Evolutionary conservation across 2,113 vertebrate genomes (phyloP).

Genomic region (Phoxinus phoxinus): DNA sequence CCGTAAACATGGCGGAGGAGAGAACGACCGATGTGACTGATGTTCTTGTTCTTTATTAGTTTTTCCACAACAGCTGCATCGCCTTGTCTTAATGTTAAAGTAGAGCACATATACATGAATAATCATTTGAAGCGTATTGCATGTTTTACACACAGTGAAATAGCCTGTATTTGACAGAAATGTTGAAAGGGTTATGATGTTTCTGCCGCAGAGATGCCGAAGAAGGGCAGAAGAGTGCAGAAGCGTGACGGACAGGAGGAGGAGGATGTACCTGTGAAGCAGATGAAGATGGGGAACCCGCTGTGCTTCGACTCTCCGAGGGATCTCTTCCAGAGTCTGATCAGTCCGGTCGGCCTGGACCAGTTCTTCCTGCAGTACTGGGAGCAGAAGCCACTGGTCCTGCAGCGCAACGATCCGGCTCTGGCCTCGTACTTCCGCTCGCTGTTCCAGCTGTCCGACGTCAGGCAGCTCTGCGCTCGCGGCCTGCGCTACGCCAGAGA

Average conservation of each 20-base stretch:
- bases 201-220: conserved; percentile 75
- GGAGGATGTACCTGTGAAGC: not conserved
- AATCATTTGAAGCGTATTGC: too few species aligned
- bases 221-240: conserved; percentile 68
- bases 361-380: conserved; percentile 86
- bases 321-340: conserved; percentile 83
- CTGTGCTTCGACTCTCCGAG: conserved; percentile 78
- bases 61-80: too few species aligned
- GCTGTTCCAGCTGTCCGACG: conserved; percentile 83
- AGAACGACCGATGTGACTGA: too few species aligned
- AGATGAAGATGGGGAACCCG: conserved; percentile 45
- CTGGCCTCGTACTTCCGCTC: conserved; percentile 77
- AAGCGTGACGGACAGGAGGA: not conserved
- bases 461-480: conserved; percentile 76
- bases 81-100: too few species aligned
- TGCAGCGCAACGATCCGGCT: conserved; percentile 77
- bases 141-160: too few species aligned
- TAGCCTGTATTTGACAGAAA: too few species aligned
- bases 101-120: too few species aligned
- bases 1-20: too few species aligned
- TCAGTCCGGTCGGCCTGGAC: conserved; percentile 80
- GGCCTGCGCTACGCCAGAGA: conserved; percentile 81
- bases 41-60: too few species aligned
- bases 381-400: conserved; percentile 87
- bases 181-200: too few species aligned